These are phyloP conservation scores for Scalopus aquaticus DNA, from an alignment of 2,113 vertebrate genomes.

Conservation along the genomic window DNA sequence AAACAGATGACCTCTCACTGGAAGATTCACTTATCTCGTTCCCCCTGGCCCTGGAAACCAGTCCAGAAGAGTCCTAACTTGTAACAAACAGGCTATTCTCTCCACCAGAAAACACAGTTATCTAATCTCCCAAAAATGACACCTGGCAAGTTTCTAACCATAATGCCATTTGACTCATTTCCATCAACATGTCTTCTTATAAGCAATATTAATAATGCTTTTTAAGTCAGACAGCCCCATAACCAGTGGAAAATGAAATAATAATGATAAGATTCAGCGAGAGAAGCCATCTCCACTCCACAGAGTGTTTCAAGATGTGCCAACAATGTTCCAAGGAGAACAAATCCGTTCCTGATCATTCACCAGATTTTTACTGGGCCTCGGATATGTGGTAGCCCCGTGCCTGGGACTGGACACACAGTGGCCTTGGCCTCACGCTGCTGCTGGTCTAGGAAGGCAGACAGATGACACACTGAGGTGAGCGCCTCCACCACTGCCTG, in stretches of 20 bases:
- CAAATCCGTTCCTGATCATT: rapidly evolving
- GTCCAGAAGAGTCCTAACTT: constrained; percentile 56
- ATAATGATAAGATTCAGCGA: neutral
- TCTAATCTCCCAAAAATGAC: constrained; percentile 76
- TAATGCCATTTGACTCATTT: constrained; percentile 17
- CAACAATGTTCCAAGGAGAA: neutral
- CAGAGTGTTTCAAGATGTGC: neutral
- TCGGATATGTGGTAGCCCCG: rapidly evolving
- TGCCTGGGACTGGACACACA: neutral
- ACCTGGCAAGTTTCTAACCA: constrained; percentile 61
- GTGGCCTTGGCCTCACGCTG: rapidly evolving
- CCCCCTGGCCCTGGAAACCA: neutral
- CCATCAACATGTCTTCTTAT: neutral
- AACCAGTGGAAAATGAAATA: neutral
- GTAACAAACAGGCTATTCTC: constrained; percentile 57
- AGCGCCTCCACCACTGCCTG: neutral
- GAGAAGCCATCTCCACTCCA: neutral
- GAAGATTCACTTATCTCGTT: constrained; percentile 21
- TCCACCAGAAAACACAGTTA: constrained; percentile 68
- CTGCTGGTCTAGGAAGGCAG: neutral
- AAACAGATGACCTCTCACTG: constrained; percentile 64
- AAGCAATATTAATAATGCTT: constrained; percentile 28
- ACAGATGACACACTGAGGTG: rapidly evolving
- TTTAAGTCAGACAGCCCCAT: neutral
- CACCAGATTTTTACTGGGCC: no score